Base-by-base conservation (phyloP, 2,797 vertebrate genomes). In the Thunnus albacares region DNA sequence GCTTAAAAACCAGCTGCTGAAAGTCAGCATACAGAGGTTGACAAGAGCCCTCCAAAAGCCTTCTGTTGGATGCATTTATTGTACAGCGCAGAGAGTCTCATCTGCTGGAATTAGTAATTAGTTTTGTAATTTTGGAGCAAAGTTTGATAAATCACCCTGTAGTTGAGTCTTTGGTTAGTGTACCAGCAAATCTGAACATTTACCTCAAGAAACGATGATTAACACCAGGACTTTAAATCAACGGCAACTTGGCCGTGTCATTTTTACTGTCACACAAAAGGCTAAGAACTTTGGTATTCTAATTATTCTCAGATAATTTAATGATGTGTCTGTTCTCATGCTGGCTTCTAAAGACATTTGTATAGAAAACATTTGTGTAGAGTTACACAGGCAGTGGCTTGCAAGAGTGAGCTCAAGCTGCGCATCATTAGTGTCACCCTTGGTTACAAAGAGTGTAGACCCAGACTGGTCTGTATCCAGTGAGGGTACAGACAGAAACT, bases 371-470 rank as follows among this genome's bases (percentile, higher is more conserved):
- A 58, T 72, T 60, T 41, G 45, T 52, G 30, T 77, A 74, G 67
- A 77, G 81, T 84, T 75, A 76, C 77, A 84, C 77, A 80, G 82
- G 79, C 87, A 90, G 66, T 83, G 76, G 83, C 79, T 87, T 85
- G 90, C 90, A 92, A 93, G 80, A 93, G 83, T 82, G 81, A 90
- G 70, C 87, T 92, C 89, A 88, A 90, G 90, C 90, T 90, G 80
- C 52, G 86, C 90, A 93, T 93, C 91, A 94, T 94, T 94, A 94
- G 87, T 71, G 84, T 91, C 85, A 70, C 90, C 88, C 81, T 55
- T 89, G 85, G 90, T 92, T 92, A 93, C 88, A 85, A 85, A 88
- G 81, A 90, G 82, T 74, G 77, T 67, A 67, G 78, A 75, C 60
- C 81, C 80, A 89, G 85, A 88, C 80, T 65, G 79, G 79, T 88